These are phyloP conservation scores for Globia sparganii DNA, from an alignment of 2,888 invertebrate genomes.

Conservation along the genomic window DNA sequence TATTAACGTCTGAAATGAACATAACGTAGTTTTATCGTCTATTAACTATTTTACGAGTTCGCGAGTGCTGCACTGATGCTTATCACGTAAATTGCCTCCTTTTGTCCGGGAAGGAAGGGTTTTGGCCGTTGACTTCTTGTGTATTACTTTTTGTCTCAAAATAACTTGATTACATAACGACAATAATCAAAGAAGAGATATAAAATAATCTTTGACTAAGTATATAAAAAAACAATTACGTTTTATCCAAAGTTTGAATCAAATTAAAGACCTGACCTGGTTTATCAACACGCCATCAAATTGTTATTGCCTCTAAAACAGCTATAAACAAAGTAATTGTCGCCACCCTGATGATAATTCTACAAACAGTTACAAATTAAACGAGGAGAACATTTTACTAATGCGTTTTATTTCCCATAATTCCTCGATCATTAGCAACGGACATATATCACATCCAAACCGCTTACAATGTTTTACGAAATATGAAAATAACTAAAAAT, in stretches of 20 bases:
- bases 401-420: constrained; percentile 56
- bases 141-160: background rate
- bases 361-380: constrained; percentile 23
- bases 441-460: constrained; percentile 52
- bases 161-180: no score
- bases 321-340: constrained; percentile 34
- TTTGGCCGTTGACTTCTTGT: background rate
- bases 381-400: constrained; percentile 30
- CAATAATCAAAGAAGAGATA: background rate
- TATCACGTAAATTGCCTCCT: constrained; percentile 41
- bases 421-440: constrained; percentile 58
- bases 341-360: constrained; percentile 34
- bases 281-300: constrained; percentile 35
- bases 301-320: constrained; percentile 34
- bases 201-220: background rate
- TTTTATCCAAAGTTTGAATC: no score
- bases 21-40: constrained; percentile 40
- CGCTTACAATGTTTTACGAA: constrained; percentile 53
- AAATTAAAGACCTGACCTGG: constrained; percentile 14
- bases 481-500: constrained; percentile 59
- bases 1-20: background rate
- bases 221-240: background rate
- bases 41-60: constrained; percentile 44
- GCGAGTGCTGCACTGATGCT: constrained; percentile 33
- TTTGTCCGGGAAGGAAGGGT: background rate